These are phyloP conservation scores for Seriola rivoliana DNA, from an alignment of 2,113 vertebrate species.

Conservation along the genomic window DNA sequence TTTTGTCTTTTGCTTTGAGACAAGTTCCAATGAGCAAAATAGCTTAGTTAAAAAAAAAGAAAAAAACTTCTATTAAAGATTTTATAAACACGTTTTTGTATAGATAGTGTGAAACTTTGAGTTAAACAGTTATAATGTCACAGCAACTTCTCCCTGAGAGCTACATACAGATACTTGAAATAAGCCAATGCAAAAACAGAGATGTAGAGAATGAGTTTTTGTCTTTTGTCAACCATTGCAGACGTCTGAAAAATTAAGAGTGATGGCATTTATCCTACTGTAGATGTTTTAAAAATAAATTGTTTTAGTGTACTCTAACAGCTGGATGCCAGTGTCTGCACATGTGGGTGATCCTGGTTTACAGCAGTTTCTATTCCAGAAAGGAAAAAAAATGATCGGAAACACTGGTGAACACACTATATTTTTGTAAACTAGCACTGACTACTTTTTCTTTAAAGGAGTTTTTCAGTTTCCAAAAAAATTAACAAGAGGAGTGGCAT, in stretches of 20 bases:
- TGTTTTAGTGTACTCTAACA: conserved; percentile 32
- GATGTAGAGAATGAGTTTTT: background rate
- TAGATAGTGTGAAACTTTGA: conserved; percentile 13
- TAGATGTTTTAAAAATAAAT: conserved; percentile 17
- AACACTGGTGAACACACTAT: conserved; percentile 33
- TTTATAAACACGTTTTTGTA: conserved; percentile 32
- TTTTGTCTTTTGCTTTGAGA: conserved; percentile 28
- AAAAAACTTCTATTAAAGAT: conserved; percentile 21
- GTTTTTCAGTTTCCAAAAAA: background rate
- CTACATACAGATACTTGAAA: conserved; percentile 77
- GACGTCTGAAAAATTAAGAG: background rate
- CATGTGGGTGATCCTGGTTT: background rate
- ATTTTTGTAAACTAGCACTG: conserved; percentile 33
- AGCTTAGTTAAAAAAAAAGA: conserved; percentile 27
- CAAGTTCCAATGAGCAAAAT: background rate
- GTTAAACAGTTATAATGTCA: conserved; percentile 15
- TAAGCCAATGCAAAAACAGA: conserved; percentile 65
- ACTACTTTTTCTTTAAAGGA: conserved; percentile 10
- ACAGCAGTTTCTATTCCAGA: background rate
- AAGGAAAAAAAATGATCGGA: background rate
- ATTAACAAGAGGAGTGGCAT: background rate
- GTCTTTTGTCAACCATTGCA: conserved; percentile 4
- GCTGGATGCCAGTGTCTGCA: background rate
- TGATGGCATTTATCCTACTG: conserved; percentile 28
- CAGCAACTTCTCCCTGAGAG: conserved; percentile 24